Evolutionary conservation across 2,888 invertebrate species (phyloP).

Genomic region (Phrixothrix hirtus): DNA sequence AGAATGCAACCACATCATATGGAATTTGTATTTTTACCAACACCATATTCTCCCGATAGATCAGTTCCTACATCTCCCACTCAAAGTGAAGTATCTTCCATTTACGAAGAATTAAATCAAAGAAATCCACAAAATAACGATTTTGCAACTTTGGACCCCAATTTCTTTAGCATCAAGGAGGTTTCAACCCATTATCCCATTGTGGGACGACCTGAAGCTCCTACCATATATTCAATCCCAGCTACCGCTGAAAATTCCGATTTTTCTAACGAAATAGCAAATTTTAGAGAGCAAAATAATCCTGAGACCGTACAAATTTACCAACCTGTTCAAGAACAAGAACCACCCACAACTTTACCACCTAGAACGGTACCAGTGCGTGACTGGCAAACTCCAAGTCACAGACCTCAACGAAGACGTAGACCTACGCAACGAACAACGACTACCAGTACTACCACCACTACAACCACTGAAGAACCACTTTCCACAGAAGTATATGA

Average conservation of each 20-base stretch:
- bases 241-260: conserved; percentile 22
- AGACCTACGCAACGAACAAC: conserved; percentile 32
- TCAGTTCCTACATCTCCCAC: conserved; percentile 51
- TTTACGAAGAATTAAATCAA: conserved; percentile 49
- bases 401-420: conserved; percentile 34
- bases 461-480: conserved; percentile 30
- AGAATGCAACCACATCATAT: conserved; percentile 18
- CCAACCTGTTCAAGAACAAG: conserved; percentile 34
- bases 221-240: conserved; percentile 19
- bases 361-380: conserved; percentile 16
- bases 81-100: conserved; percentile 51
- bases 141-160: conserved; percentile 33
- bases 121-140: conserved; percentile 42
- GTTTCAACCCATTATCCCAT: conserved; percentile 56
- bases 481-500: conserved; percentile 37
- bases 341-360: conserved; percentile 29
- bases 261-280: conserved; percentile 33
- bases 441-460: no score
- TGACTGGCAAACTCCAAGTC: conserved; percentile 29
- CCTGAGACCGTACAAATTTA: conserved; percentile 34
- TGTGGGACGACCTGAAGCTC: conserved; percentile 42
- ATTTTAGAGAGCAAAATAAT: conserved; percentile 33
- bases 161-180: conserved; percentile 52
- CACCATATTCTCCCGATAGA: conserved; percentile 49
- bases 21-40: conserved; percentile 50